phyloP scores from a whole-genome alignment of 1,140 invertebrate species.

The Brachionus calyciflorus region DNA sequence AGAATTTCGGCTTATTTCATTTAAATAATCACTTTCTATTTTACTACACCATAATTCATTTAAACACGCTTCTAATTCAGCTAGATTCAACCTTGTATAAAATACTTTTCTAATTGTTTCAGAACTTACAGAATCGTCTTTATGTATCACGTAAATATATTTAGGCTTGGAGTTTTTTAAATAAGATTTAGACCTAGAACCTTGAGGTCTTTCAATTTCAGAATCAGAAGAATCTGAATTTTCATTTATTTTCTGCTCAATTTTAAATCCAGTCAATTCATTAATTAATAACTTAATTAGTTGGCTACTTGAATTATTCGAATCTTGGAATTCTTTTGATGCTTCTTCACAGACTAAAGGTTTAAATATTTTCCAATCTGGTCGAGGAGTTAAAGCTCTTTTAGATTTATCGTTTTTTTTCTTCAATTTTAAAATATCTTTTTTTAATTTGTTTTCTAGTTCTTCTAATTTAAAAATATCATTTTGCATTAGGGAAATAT shows the following conservation, averaged over 20 bases:
- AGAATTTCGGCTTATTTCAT: neutral
- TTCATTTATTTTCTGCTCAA: neutral
- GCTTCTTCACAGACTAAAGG: neutral
- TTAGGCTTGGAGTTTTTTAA: neutral
- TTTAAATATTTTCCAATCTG: neutral
- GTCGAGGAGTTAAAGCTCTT: neutral
- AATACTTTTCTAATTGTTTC: neutral
- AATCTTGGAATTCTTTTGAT: neutral
- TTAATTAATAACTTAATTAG: neutral
- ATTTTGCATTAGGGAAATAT: neutral
- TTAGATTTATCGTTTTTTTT: conserved; percentile 9
- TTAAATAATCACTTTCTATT: conserved; percentile 20
- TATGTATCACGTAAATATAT: neutral
- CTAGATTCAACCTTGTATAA: neutral
- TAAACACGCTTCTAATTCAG: neutral
- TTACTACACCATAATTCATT: neutral
- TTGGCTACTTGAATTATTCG: neutral
- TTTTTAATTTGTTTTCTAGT: neutral
- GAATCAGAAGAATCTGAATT: neutral
- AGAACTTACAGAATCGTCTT: neutral
- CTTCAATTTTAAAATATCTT: neutral
- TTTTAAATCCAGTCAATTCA: neutral
- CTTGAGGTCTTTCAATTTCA: neutral
- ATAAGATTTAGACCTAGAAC: neutral
- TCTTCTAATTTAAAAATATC: neutral